Evolutionary conservation across 2,888 invertebrate genomes (phyloP).

Genomic region (Cephus sareptanus): DNA sequence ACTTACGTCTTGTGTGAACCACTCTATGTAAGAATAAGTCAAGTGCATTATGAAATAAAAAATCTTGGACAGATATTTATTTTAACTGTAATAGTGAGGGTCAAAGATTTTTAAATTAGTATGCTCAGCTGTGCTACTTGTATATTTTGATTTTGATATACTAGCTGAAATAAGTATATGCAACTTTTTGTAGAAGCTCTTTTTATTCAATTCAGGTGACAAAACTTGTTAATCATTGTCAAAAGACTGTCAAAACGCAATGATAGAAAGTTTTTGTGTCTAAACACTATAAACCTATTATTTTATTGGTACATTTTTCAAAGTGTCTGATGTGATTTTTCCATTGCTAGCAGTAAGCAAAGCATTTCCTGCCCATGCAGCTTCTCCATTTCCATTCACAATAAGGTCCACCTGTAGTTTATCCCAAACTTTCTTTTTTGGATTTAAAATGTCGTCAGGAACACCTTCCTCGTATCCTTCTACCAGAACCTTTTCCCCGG

Average conservation of each 20-base stretch:
- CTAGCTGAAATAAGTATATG: background rate
- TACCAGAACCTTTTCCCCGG: conserved; percentile 86
- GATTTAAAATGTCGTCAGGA: conserved; percentile 89
- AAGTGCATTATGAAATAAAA: background rate
- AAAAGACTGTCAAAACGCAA: background rate
- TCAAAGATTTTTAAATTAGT: background rate
- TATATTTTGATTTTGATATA: background rate
- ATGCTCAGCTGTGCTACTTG: background rate
- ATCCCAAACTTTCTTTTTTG: conserved; percentile 97
- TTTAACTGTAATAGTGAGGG: background rate
- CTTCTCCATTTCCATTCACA: conserved; percentile 77
- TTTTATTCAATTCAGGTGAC: background rate
- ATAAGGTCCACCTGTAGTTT: conserved; percentile 85
- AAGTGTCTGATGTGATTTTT: conserved; percentile 77
- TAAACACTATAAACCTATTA: conserved; percentile 63
- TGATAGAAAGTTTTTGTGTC: background rate
- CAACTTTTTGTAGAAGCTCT: background rate
- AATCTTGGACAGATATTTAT: background rate
- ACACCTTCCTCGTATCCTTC: conserved; percentile 83
- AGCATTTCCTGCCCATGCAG: conserved; percentile 88
- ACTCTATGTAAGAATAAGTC: background rate
- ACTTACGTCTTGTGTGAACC: background rate
- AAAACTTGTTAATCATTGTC: background rate
- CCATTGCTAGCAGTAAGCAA: conserved; percentile 81
- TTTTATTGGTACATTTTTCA: conserved; percentile 87